Conservation (phyloP, 2,888 invertebrate species). For the Caenorhabditis auriculariae region DNA sequence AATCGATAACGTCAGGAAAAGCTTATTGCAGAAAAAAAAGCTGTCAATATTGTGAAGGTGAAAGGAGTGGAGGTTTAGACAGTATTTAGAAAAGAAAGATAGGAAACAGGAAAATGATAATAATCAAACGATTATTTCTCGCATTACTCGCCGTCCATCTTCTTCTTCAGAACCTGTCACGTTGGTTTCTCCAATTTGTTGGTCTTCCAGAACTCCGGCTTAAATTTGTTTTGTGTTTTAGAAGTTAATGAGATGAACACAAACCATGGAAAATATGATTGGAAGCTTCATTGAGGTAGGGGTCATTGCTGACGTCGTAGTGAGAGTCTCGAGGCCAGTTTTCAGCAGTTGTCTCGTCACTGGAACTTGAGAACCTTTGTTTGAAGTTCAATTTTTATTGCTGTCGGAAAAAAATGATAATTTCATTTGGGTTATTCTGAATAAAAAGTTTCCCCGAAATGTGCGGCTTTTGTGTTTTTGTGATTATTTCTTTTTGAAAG, state of each 20-base stretch:
- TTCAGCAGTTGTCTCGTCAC: constrained; percentile 30
- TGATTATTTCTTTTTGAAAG: no score
- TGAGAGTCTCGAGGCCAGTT: constrained; percentile 27
- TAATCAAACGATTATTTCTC: constrained; percentile 46
- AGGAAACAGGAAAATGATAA: no score
- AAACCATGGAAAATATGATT: constrained; percentile 22
- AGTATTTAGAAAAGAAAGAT: no score
- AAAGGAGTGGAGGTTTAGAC: no score
- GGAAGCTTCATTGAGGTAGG: constrained; percentile 15
- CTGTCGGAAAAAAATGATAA: no score
- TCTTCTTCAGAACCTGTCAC: constrained; percentile 22
- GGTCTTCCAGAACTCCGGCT: constrained; percentile 5
- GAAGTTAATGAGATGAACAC: constrained; percentile 3
- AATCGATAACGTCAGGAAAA: no score
- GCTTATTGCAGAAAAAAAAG: no score
- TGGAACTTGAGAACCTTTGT: constrained; percentile 21
- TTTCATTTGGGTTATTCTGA: no score
- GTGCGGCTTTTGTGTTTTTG: no score
- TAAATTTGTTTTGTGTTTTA: neutral
- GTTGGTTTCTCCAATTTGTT: constrained; percentile 7
- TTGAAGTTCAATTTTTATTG: no score
- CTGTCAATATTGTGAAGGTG: no score
- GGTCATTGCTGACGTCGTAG: constrained; percentile 26
- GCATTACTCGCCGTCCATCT: constrained; percentile 34
- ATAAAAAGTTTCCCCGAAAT: no score